Conservation (phyloP, 64 coral and sea anemone species). For the Montipora cactus region DNA sequence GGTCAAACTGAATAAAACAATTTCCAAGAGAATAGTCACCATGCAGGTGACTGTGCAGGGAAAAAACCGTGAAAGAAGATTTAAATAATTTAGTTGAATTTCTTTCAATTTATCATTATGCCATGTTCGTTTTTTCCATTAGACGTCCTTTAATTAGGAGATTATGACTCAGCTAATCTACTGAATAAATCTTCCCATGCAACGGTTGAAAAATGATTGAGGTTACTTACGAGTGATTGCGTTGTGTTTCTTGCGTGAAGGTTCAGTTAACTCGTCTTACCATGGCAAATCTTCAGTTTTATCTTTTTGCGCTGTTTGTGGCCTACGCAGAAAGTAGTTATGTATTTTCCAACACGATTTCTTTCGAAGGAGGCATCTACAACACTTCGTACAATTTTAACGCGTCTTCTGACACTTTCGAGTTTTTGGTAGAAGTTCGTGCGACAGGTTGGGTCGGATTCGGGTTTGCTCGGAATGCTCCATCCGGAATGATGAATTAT, state of each 20-base stretch:
- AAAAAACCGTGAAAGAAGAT: too few species aligned
- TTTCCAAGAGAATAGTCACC: too few species aligned
- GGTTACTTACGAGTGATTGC: too few species aligned
- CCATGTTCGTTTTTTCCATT: too few species aligned
- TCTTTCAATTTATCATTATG: too few species aligned
- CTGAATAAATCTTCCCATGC: too few species aligned
- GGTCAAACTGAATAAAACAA: too few species aligned
- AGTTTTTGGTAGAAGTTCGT: background rate
- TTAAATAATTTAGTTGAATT: too few species aligned
- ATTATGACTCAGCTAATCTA: too few species aligned
- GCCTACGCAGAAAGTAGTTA: background rate
- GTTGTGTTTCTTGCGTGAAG: background rate
- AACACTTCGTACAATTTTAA: slow-evolving; percentile 29
- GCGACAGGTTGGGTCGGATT: slow-evolving; percentile 20
- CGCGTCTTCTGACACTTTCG: background rate
- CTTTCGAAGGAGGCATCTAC: background rate
- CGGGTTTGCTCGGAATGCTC: background rate
- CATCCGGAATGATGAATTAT: background rate
- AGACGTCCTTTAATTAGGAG: too few species aligned
- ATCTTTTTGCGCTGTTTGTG: slow-evolving; percentile 5
- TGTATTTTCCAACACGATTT: slow-evolving; percentile 4
- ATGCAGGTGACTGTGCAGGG: too few species aligned
- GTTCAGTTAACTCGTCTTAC: background rate
- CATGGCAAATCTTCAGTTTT: slow-evolving; percentile 8
- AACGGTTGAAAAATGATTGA: too few species aligned